These are phyloP conservation scores for Eupithecia tripunctaria DNA, from an alignment of 2,888 invertebrate species.

Conservation along the genomic window DNA sequence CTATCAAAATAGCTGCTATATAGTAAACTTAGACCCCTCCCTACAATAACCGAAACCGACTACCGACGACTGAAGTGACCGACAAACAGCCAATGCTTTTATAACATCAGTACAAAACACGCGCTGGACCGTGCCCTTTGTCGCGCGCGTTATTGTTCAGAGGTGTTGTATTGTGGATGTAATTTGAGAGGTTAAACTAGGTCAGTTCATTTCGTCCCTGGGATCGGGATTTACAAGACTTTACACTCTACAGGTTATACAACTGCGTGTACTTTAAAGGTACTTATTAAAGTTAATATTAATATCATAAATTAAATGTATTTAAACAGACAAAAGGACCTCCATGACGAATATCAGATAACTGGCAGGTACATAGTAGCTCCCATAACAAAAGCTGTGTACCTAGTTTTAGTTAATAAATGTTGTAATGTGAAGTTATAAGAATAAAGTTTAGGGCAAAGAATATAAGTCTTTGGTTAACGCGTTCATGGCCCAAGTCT, in stretches of 20 bases:
- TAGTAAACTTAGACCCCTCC: background rate
- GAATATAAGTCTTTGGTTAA: no score
- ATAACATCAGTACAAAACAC: slow-evolving; percentile 69
- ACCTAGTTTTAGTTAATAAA: no score
- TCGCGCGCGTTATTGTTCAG: slow-evolving; percentile 34
- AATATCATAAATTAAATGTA: background rate
- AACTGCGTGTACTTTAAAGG: background rate
- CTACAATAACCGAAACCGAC: background rate
- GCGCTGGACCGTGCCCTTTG: slow-evolving; percentile 58
- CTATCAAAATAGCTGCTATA: background rate
- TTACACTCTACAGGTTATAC: background rate
- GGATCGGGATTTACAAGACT: no score
- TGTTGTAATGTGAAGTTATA: no score
- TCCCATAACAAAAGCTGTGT: no score
- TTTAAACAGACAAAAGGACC: background rate
- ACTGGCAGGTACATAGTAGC: background rate
- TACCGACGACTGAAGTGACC: background rate
- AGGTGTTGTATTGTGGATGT: slow-evolving; percentile 34
- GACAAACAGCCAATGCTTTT: slow-evolving; percentile 51
- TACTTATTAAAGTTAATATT: slow-evolving; percentile 2
- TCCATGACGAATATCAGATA: background rate
- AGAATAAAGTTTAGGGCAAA: no score
- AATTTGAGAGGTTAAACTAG: slow-evolving; percentile 25
- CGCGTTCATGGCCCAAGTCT: no score
- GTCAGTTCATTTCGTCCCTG: background rate